Base-by-base conservation (phyloP, 2,113 vertebrate species). In the Pogona vitticeps region DNA sequence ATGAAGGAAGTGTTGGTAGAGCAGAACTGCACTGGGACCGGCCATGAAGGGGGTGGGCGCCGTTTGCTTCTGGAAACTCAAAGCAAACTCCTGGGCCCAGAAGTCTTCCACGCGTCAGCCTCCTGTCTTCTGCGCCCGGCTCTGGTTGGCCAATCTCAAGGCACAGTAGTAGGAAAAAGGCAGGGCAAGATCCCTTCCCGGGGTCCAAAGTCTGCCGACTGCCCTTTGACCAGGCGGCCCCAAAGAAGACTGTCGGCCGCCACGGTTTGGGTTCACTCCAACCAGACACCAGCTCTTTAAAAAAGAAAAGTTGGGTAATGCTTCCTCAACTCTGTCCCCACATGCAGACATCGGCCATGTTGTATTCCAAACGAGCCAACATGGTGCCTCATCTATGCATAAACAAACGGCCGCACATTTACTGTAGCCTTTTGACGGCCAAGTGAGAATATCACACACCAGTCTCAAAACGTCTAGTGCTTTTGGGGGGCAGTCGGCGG, bases 401-500 rank as follows among this genome's bases (percentile, higher is more conserved):
- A 85, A 42, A 82, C 59, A 33, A 86, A 86, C 0, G 17, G 83
- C 12, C 59, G 80, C 17, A n/a, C 28, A 40, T 31, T 88, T 82
- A 86, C 36, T 87, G 65, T 14, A 61, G 88, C 36, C 85, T 70
- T 40, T 71, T 33, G 73, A 85, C 6, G 18, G 33, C 7, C n/a
- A 86, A 0, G 1, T 0, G 23, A 36, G 85, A 81, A 85, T 80
- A 76, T 87, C 58, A 0, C 15, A 86, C 68, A 26, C 1, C 79
- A 31, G 83, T 77, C 63, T 89, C 89, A 86, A 92, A 68, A 93
- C 86, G 76, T 88, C 76, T 0, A 0, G 75, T 0, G 0, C 80
- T 56, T 92, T 84, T 83, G 33, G 76, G 21, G 56, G 46, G 67
- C 46, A 52, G 83, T 83, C 91, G 90, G 52, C 90, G 73, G 85